Percentiles rank a stretch among this genome's conserved stretches.
Conservation (phyloP, 2,888 invertebrate genomes). For the Melitaea athalia region DNA sequence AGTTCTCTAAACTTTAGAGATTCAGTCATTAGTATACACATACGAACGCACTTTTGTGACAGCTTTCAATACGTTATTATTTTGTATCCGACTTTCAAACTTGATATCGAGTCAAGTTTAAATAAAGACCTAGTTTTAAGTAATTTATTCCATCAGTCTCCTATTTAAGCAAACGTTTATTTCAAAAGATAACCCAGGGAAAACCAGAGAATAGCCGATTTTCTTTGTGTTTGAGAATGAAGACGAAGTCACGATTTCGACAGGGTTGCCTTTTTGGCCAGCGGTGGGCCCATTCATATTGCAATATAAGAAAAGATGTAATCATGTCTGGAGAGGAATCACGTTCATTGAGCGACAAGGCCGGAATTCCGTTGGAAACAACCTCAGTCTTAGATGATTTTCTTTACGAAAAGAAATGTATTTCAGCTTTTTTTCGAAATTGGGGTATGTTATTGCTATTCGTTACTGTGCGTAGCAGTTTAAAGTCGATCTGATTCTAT, state of each 20-base stretch:
- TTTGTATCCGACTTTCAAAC: no score
- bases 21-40: no score
- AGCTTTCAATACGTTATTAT: no score
- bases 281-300: slow-evolving; percentile 61
- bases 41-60: no score
- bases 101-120: neutral
- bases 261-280: slow-evolving; percentile 60
- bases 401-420: slow-evolving; percentile 38
- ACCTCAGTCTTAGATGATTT: slow-evolving; percentile 44
- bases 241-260: slow-evolving; percentile 55
- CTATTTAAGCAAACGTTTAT: slow-evolving; percentile 10
- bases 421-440: slow-evolving; percentile 20
- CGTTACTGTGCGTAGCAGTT: neutral
- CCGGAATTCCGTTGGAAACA: slow-evolving; percentile 72
- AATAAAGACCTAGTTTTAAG: neutral
- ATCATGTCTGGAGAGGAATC: slow-evolving; percentile 70
- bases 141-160: neutral
- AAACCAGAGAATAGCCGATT: neutral
- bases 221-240: slow-evolving; percentile 6
- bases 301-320: slow-evolving; percentile 73
- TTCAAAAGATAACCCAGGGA: slow-evolving; percentile 5
- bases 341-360: slow-evolving; percentile 72
- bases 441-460: neutral
- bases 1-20: no score
- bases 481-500: neutral